A percentile compares a stretch with the other conserved stretches of the same genome.
Conservation (phyloP, 2,113 vertebrate genomes). For the Sinocyclocheilus maitianheensis region DNA sequence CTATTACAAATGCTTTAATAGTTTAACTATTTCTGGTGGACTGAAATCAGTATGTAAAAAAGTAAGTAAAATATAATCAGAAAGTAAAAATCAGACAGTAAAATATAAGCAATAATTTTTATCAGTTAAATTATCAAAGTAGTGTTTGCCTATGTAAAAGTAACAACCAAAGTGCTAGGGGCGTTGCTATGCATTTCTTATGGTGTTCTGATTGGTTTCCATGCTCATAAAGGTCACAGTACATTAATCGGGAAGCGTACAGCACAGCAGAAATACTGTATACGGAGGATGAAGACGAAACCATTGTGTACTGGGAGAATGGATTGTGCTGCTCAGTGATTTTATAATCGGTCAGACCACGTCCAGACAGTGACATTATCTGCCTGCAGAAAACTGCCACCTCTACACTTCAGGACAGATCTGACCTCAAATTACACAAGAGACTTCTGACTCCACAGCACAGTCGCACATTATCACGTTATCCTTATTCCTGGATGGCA, state of each 20-base stretch:
- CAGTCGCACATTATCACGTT: constrained; percentile 10
- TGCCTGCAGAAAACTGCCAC: constrained; percentile 38
- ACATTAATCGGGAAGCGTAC: not conserved
- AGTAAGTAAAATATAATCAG: too few species aligned
- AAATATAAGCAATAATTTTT: not conserved
- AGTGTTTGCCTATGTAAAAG: not conserved
- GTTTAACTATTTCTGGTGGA: not conserved
- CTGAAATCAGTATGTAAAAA: not conserved
- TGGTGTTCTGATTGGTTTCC: not conserved
- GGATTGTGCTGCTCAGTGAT: constrained; percentile 50
- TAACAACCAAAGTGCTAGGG: not conserved
- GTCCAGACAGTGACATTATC: constrained; percentile 30
- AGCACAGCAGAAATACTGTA: constrained; percentile 36
- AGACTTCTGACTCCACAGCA: constrained; percentile 15
- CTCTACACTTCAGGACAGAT: constrained; percentile 47
- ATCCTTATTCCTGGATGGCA: not conserved
- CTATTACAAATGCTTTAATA: not conserved
- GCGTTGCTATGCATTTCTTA: not conserved
- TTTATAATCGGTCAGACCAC: constrained; percentile 44
- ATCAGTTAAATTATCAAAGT: not conserved
- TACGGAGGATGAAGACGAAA: not conserved
- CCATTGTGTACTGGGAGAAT: not conserved
- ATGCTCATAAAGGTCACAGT: constrained; percentile 37
- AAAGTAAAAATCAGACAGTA: not conserved
- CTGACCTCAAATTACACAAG: constrained; percentile 29